Evolutionary conservation across 2,113 vertebrate species (phyloP), one percentile per base, ranked within the genome.

Genomic region (Natator depressus): DNA sequence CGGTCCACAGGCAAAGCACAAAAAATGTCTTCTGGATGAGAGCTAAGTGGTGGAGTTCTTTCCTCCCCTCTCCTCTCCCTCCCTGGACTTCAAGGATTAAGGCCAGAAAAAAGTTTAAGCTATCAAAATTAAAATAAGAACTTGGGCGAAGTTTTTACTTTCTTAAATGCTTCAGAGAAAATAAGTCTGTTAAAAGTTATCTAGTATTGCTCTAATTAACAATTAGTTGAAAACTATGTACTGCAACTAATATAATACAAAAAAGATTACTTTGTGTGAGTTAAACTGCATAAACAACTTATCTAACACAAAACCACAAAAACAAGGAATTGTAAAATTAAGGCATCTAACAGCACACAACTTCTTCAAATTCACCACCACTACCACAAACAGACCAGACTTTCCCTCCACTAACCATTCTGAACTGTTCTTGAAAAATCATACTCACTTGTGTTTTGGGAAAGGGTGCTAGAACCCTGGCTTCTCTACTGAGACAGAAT

Each of bases 271-370:
- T 38, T 46, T 54, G 20, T 53, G 4, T 13, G 12, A 50, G 24
- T 49, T 57, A 27, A 35, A 47, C 3, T 47, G 29, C 2, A 55
- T 5, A 59, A 82, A 85, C 5, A 69, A 80, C 5, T 5, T 0
- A 1, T 2, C 8, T 55, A 13, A 53, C 9, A 4, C 1, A 7
- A 94, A 90, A 90, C 16, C 12, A 82, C 4, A 1, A 42, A 90
- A 80, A 50, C 4, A 94, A 72, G 19, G 4, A 87, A 62, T 86
- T 20, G 1, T 94, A 42, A 5, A 42, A 51, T 82, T 62, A 27
- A 42, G 8, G 38, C 8, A 1, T 8, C 69, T 78, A 51, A 0
- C 80, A 25, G 82, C 13, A 84, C 1, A 75, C 3, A 1, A 1
- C 38, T 62, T 53, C 72, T 86, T 25, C 29, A 85, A 91, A 83